phyloP scores from a whole-genome alignment of 2,797 vertebrate genomes.

The Melopsittacus undulatus region DNA sequence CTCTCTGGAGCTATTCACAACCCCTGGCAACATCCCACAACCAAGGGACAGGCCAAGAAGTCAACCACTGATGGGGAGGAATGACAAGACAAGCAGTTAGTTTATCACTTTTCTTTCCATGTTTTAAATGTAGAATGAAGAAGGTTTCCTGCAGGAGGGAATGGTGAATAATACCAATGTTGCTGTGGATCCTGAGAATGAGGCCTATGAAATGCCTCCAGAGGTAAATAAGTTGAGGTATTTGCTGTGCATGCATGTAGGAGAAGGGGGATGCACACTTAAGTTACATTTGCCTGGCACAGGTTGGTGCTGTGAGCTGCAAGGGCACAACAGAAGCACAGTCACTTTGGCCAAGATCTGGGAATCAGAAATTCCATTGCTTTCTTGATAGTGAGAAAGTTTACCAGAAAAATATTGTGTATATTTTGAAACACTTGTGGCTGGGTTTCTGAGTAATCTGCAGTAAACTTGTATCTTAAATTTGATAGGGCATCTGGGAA shows the following conservation, averaged over 20 bases:
- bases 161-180: constrained; percentile 74
- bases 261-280: neutral
- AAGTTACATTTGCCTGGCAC: fast-evolving
- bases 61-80: neutral
- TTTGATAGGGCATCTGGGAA: neutral
- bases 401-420: neutral
- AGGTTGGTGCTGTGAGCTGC: neutral
- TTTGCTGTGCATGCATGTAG: neutral
- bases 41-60: neutral
- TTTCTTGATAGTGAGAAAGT: neutral
- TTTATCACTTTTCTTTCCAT: neutral
- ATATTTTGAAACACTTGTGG: neutral
- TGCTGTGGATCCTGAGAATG: constrained; percentile 76
- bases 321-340: neutral
- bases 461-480: neutral
- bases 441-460: neutral
- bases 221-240: constrained; percentile 70
- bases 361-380: neutral
- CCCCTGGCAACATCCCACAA: neutral
- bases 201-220: constrained; percentile 80
- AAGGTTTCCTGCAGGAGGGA: constrained; percentile 77
- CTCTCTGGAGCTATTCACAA: neutral
- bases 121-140: constrained; percentile 76
- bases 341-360: neutral
- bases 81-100: neutral